Percentiles rank a stretch among this genome's conserved stretches.
These are phyloP conservation scores for Montipora foliosa DNA, from an alignment of 64 coral and sea anemone genomes.

Conservation along the genomic window DNA sequence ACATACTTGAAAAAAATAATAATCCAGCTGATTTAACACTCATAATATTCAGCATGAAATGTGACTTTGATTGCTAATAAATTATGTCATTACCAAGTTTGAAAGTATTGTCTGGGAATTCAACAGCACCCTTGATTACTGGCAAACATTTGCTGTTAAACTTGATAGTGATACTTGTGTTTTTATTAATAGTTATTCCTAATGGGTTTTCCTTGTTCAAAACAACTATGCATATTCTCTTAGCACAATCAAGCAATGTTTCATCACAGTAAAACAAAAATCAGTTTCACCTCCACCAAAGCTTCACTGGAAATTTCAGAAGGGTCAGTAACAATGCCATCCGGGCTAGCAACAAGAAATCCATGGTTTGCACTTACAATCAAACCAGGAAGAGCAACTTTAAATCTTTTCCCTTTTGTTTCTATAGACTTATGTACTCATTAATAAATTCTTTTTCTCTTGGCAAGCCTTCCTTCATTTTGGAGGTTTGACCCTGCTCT, in stretches of 20 bases:
- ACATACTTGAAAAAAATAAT: background rate
- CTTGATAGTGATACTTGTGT: background rate
- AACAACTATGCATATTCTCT: too few species aligned
- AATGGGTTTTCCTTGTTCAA: too few species aligned
- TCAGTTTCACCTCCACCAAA: background rate
- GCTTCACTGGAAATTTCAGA: background rate
- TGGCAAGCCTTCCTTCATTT: conserved; percentile 68
- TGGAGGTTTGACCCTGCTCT: too few species aligned
- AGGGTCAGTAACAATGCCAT: conserved; percentile 27
- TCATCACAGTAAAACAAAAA: too few species aligned
- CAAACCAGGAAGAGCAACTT: background rate
- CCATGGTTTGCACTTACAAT: conserved; percentile 6
- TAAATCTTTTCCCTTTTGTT: too few species aligned
- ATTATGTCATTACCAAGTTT: background rate
- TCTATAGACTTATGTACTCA: too few species aligned
- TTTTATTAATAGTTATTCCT: background rate
- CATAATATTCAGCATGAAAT: background rate
- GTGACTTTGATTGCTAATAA: background rate
- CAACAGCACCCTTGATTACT: background rate
- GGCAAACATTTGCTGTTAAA: background rate
- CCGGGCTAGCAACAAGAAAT: too few species aligned
- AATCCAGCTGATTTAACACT: background rate
- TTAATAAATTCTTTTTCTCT: too few species aligned
- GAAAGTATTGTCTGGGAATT: background rate
- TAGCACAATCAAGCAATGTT: too few species aligned